Evolutionary conservation across 2,113 vertebrate species (phyloP).

Genomic region (Tiliqua scincoides): DNA sequence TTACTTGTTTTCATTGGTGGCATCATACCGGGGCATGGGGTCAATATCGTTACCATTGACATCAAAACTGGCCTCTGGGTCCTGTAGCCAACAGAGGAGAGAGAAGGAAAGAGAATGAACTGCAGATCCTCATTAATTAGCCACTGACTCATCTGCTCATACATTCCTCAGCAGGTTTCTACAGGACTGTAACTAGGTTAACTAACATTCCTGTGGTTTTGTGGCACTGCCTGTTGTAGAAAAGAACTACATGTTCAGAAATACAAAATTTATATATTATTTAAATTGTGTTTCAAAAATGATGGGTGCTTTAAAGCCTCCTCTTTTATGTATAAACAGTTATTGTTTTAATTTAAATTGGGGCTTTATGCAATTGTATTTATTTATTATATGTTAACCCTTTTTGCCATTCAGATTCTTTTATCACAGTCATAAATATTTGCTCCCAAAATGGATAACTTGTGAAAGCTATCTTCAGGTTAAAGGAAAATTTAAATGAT

Average conservation of each 20-base stretch:
- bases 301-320: conserved; percentile 10
- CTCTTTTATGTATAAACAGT: neutral
- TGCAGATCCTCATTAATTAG: conserved; percentile 64
- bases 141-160: conserved; percentile 39
- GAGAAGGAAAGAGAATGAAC: conserved; percentile 45
- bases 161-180: conserved; percentile 69
- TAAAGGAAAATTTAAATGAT: conserved; percentile 9
- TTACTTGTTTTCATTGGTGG: conserved; percentile 99
- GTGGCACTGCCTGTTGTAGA: conserved; percentile 25
- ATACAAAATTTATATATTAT: conserved; percentile 11
- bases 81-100: conserved; percentile 79
- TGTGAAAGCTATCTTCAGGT: conserved; percentile 3
- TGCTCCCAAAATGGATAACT: conserved; percentile 13
- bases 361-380: neutral
- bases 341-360: neutral
- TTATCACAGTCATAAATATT: neutral
- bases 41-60: conserved; percentile 98
- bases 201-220: conserved; percentile 45
- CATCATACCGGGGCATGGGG: conserved; percentile 98
- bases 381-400: conserved; percentile 2
- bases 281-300: conserved; percentile 21
- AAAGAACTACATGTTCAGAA: conserved; percentile 39
- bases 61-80: conserved; percentile 95
- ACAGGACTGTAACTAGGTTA: conserved; percentile 65
- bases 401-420: conserved; percentile 1